These are phyloP conservation scores for Strigamia maritima DNA, from an alignment of 2,888 invertebrate species.

Conservation along the genomic window DNA sequence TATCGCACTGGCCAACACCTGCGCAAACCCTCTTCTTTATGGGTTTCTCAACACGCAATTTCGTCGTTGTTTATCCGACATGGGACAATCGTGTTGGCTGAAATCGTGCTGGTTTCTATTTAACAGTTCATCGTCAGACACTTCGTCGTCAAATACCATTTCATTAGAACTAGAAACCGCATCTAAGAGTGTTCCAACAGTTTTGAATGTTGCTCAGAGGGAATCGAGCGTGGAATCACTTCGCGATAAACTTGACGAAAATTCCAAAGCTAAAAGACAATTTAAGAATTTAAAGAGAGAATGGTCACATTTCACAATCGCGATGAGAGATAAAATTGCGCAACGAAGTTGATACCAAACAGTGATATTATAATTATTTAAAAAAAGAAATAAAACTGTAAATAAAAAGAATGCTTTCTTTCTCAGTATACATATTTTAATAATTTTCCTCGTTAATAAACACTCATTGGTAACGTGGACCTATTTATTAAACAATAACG, in stretches of 20 bases:
- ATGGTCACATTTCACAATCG: background rate
- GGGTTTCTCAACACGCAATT: constrained; percentile 38
- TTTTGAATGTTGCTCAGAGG: background rate
- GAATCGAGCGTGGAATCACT: background rate
- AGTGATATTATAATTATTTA: no score
- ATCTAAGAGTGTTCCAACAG: background rate
- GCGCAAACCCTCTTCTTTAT: constrained; percentile 37
- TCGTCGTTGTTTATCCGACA: constrained; percentile 2
- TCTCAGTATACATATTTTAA: background rate
- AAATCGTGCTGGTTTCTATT: background rate
- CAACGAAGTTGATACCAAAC: background rate
- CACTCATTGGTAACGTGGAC: background rate
- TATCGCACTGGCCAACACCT: constrained; percentile 38
- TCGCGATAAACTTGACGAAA: background rate
- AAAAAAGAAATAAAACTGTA: background rate
- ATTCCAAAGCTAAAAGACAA: background rate
- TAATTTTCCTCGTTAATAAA: background rate
- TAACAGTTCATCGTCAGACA: background rate
- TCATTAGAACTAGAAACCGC: background rate
- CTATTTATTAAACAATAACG: background rate
- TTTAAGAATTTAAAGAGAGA: background rate
- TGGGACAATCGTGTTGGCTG: background rate
- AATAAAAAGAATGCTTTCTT: background rate
- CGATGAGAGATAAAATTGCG: background rate
- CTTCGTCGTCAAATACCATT: background rate